A percentile compares a stretch with the other conserved stretches of the same genome.
These are phyloP conservation scores for Crenuchus spilurus DNA, from an alignment of 2,797 vertebrate genomes.

Conservation along the genomic window DNA sequence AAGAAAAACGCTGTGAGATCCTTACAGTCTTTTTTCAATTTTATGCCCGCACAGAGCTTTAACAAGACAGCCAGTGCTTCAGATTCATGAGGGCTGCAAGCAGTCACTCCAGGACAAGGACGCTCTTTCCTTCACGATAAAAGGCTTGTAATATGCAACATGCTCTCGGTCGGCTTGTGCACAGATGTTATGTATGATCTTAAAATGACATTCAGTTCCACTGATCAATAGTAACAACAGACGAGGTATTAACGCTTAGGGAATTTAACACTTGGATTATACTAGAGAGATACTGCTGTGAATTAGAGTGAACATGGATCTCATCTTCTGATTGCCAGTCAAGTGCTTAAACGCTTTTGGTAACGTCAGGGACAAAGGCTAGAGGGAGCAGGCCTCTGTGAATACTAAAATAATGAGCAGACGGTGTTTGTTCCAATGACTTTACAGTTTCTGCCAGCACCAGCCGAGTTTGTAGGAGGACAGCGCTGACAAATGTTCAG, in stretches of 20 bases:
- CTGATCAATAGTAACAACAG: background rate
- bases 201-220: background rate
- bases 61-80: slow-evolving; percentile 4
- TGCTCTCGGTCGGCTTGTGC: background rate
- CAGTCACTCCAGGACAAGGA: slow-evolving; percentile 1
- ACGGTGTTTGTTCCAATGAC: slow-evolving; percentile 65
- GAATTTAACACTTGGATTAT: slow-evolving; percentile 1
- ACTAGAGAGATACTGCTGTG: slow-evolving; percentile 5
- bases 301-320: slow-evolving; percentile 18
- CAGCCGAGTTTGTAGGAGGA: slow-evolving; percentile 64
- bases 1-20: background rate
- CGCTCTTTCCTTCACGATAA: background rate
- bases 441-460: slow-evolving; percentile 61
- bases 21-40: background rate
- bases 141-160: background rate
- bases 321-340: slow-evolving; percentile 9
- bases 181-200: background rate
- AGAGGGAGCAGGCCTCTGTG: slow-evolving; percentile 38
- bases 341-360: slow-evolving; percentile 21
- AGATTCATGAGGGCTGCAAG: background rate
- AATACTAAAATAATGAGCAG: slow-evolving; percentile 58
- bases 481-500: slow-evolving; percentile 63
- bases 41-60: background rate
- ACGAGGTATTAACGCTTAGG: slow-evolving; percentile 2
- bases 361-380: slow-evolving; percentile 37